Evolutionary conservation across 2,888 invertebrate genomes (phyloP), one percentile per base, ranked within the genome.

Genomic region (Dasysyrphus tricinctus): DNA sequence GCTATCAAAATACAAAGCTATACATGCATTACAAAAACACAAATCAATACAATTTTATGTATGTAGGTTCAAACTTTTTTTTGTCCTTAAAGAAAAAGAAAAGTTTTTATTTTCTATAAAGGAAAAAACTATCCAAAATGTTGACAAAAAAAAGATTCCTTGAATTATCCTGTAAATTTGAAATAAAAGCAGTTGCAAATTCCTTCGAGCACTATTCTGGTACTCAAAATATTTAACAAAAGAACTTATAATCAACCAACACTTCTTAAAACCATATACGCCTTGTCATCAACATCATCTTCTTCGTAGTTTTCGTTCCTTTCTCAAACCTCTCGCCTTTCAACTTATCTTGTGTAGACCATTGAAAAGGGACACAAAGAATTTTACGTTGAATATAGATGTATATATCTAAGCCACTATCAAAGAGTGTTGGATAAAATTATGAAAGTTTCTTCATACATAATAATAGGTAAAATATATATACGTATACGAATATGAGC

Each of bases 391-490:
- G 32, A 32, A 56, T 32, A 37, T 34, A 24, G 42, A 63, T 44
- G 29, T 49, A 61, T 69, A 59, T 70, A 59, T 70, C 70, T 75
- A 65, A 72, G 72, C 57, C 34, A 80, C 72, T 61, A 80, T 73
- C 61, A 44, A 73, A 12, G n/a, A 67, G 44, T 73, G 72, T 67
- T 57, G 32, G 44, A 67, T 39, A 34, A 80, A 84, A 84, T 80
- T 84, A 84, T 84, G 75, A 80, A 84, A 84, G 37, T 84, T 84
- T 84, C 72, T 69, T 61, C 14, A 42, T 54, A 69, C 69, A 80
- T 72, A 72, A 79, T 75, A 67, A 67, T 51, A 39, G 72, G 49
- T 59, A 42, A 57, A 32, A 32, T 32, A 4, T 57, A 47, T 56
- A 34, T 12, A 75, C 7, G 9, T 56, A 34, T 12, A 75, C 7